A percentile compares a stretch with the other conserved stretches of the same genome.
Conservation (phyloP, 2,888 invertebrate genomes). For the Meiosimyza platycephala region DNA sequence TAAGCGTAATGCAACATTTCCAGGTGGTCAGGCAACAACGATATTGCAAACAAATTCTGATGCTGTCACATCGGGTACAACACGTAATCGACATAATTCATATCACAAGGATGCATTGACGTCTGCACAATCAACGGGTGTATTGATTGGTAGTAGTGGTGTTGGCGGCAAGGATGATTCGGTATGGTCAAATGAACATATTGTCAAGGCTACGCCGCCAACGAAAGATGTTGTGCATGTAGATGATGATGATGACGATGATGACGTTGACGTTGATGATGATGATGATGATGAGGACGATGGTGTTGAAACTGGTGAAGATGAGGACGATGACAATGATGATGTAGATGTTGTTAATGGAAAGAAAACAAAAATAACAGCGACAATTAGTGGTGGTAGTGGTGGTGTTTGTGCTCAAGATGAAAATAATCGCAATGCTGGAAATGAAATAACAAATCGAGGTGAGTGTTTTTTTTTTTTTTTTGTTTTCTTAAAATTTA, state of each 20-base stretch:
- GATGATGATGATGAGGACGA: conserved; percentile 61
- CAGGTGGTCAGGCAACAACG: conserved; percentile 78
- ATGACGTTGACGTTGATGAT: conserved; percentile 34
- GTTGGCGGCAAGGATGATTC: conserved; percentile 37
- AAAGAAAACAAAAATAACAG: conserved; percentile 47
- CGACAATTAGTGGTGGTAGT: conserved; percentile 49
- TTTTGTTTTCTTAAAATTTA: no score
- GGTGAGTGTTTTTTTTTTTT: conserved; percentile 59
- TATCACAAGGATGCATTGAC: conserved; percentile 66
- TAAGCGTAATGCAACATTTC: conserved; percentile 83
- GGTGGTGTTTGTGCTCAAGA: conserved; percentile 51
- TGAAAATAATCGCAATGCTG: conserved; percentile 66
- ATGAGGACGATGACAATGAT: conserved; percentile 51
- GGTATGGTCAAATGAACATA: conserved; percentile 37
- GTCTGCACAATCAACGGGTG: conserved; percentile 57
- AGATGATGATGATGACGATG: conserved; percentile 37
- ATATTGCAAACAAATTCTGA: conserved; percentile 57
- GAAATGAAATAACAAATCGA: conserved; percentile 65
- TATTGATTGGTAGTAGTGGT: conserved; percentile 49
- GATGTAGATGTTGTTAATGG: conserved; percentile 48
- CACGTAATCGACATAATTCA: conserved; percentile 67
- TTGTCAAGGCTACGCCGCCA: conserved; percentile 27
- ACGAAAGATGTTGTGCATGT: conserved; percentile 40
- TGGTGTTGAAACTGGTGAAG: conserved; percentile 61
- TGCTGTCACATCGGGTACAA: conserved; percentile 46